These are phyloP conservation scores for Diaperis boleti DNA, from an alignment of 2,888 invertebrate genomes.

Conservation along the genomic window DNA sequence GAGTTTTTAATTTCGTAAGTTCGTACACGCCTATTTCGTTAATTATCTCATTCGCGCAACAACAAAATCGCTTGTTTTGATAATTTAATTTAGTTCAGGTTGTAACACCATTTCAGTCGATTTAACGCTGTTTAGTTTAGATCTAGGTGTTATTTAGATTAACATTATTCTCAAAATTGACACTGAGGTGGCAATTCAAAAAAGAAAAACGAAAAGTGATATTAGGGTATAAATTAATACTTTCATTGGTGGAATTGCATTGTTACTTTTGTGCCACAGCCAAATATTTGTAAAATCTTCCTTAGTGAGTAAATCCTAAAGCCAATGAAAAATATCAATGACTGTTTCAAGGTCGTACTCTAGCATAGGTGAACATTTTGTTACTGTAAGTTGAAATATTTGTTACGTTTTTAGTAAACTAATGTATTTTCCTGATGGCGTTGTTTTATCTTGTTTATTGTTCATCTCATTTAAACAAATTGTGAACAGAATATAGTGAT, in stretches of 20 bases:
- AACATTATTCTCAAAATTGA: conserved; percentile 36
- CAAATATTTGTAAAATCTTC: conserved; percentile 27
- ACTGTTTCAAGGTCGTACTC: conserved; percentile 27
- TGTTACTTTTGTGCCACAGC: conserved; percentile 26
- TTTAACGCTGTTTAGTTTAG: conserved; percentile 40
- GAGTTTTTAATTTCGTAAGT: conserved; percentile 1
- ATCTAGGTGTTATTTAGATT: conserved; percentile 39
- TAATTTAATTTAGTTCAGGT: too few species aligned
- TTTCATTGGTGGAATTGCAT: conserved; percentile 35
- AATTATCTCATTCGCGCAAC: conserved; percentile 21
- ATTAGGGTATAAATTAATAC: conserved; percentile 44
- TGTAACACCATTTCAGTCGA: conserved; percentile 28
- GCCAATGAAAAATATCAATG: conserved; percentile 34
- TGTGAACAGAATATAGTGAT: conserved; percentile 10
- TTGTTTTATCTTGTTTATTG: conserved; percentile 27
- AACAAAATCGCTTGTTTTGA: conserved; percentile 29
- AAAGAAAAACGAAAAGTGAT: conserved; percentile 44
- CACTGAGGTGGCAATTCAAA: conserved; percentile 42
- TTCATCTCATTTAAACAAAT: conserved; percentile 7
- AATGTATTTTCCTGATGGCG: conserved; percentile 19
- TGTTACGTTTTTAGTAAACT: conserved; percentile 38
- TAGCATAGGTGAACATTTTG: conserved; percentile 32
- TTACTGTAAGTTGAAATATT: conserved; percentile 35
- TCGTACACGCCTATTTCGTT: conserved; percentile 20
- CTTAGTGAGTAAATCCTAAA: conserved; percentile 13